These are phyloP conservation scores for Xenopus tropicalis DNA, from an alignment of 2,113 vertebrate species.

Conservation along the genomic window DNA sequence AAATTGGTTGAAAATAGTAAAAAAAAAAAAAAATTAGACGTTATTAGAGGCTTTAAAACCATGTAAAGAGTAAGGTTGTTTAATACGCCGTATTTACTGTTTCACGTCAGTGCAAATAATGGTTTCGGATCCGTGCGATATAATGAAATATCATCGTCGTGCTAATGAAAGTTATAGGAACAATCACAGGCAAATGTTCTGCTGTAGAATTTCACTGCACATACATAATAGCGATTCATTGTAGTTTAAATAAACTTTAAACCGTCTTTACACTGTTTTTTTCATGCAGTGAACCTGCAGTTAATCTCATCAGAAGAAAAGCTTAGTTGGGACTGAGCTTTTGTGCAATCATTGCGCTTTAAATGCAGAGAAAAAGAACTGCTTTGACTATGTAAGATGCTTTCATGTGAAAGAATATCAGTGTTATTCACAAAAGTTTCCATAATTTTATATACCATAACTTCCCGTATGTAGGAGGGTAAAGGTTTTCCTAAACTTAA, in stretches of 20 bases:
- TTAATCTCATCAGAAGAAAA: neutral
- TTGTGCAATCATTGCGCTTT: slow-evolving; percentile 27
- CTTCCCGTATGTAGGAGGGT: too few relatives aligned
- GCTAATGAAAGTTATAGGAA: slow-evolving; percentile 6
- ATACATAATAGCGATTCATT: neutral
- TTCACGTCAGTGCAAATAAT: slow-evolving; percentile 20
- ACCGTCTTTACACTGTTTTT: neutral
- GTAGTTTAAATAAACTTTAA: slow-evolving; percentile 3
- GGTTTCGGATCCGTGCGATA: neutral
- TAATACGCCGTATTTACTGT: slow-evolving; percentile 14
- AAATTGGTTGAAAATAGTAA: slow-evolving; percentile 17
- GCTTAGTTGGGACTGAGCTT: neutral
- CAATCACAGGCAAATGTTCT: slow-evolving; percentile 1
- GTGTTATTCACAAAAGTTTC: too few relatives aligned
- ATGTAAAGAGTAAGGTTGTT: slow-evolving; percentile 2
- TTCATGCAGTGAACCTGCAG: slow-evolving; percentile 2
- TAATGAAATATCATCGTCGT: slow-evolving; percentile 12
- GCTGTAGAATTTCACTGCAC: neutral
- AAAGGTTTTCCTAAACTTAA: too few relatives aligned
- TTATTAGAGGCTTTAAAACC: slow-evolving; percentile 17
- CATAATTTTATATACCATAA: too few relatives aligned
- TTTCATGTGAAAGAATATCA: too few relatives aligned
- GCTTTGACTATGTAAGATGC: too few relatives aligned
- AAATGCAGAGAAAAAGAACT: neutral
- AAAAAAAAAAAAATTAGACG: slow-evolving; percentile 29